phyloP scores from a whole-genome alignment of 2,888 invertebrate species.

The Panorpa germanica region DNA sequence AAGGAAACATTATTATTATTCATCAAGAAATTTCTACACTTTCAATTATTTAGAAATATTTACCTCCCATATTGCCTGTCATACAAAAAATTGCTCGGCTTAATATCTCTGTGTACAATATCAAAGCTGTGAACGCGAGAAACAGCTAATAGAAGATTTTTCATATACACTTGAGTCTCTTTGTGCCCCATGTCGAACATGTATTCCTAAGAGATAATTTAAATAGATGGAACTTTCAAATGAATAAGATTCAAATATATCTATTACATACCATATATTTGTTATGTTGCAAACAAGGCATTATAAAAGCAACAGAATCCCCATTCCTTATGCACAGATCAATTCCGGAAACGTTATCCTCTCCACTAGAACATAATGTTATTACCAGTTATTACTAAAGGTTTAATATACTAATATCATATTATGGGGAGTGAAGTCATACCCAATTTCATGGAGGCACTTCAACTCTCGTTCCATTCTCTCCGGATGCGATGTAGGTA shows the following conservation, averaged over 20 bases:
- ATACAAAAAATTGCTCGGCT: constrained; percentile 82
- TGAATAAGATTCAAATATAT: constrained; percentile 3
- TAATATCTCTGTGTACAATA: constrained; percentile 78
- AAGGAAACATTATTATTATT: constrained; percentile 11
- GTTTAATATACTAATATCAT: constrained; percentile 1
- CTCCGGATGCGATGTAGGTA: constrained; percentile 70
- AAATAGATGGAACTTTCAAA: constrained; percentile 1
- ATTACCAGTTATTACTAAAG: constrained; percentile 3
- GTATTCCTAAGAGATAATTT: constrained; percentile 40
- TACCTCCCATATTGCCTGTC: constrained; percentile 46
- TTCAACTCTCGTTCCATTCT: constrained; percentile 63
- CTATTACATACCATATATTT: constrained; percentile 48
- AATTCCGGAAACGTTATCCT: constrained; percentile 63
- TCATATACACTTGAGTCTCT: constrained; percentile 64
- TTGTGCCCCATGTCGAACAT: constrained; percentile 43
- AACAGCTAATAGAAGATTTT: constrained; percentile 58
- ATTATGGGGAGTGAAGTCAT: constrained; percentile 12
- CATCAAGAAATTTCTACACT: constrained; percentile 5
- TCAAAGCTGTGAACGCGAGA: constrained; percentile 64
- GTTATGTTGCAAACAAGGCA: constrained; percentile 75
- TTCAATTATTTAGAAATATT: constrained; percentile 9
- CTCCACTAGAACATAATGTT: constrained; percentile 34
- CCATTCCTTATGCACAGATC: constrained; percentile 55
- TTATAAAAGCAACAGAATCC: constrained; percentile 70
- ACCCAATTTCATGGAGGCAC: constrained; percentile 65